Conservation (phyloP, 2,888 invertebrate species). For the Drosophila limbata region DNA sequence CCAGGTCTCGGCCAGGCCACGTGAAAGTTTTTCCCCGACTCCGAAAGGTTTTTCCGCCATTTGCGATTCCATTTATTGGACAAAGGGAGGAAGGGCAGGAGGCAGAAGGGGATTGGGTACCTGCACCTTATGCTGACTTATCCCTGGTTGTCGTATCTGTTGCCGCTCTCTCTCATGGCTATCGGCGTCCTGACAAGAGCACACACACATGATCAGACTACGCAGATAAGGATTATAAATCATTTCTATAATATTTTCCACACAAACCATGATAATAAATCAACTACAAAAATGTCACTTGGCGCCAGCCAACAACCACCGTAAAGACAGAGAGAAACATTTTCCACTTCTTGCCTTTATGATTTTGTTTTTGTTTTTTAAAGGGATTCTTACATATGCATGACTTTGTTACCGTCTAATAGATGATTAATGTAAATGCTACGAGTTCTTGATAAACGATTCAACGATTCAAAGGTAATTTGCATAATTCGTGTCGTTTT, state of each 20-base stretch:
- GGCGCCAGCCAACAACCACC: constrained; percentile 71
- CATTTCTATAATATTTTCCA: constrained; percentile 77
- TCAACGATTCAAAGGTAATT: constrained; percentile 60
- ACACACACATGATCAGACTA: constrained; percentile 65
- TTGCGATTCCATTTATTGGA: constrained; percentile 26
- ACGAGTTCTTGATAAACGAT: constrained; percentile 70
- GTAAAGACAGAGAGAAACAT: constrained; percentile 34
- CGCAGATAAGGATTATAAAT: constrained; percentile 77
- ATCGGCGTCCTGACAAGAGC: constrained; percentile 50
- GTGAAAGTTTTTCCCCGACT: constrained; percentile 68
- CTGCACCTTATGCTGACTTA: constrained; percentile 36
- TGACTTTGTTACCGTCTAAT: constrained; percentile 58
- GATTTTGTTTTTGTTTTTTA: constrained; percentile 18
- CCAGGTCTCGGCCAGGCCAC: constrained; percentile 23
- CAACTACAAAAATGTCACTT: constrained; percentile 75
- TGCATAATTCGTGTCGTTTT: constrained; percentile 68
- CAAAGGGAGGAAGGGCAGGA: background rate
- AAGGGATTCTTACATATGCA: constrained; percentile 71
- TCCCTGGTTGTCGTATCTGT: constrained; percentile 37
- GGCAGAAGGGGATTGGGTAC: background rate
- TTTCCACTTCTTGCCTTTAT: constrained; percentile 22
- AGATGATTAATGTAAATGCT: constrained; percentile 71
- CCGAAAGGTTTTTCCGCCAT: constrained; percentile 58
- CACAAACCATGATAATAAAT: constrained; percentile 69
- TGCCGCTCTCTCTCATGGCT: constrained; percentile 45